Conservation (phyloP, 2,113 vertebrate genomes). For the Xiphophorus maculatus region DNA sequence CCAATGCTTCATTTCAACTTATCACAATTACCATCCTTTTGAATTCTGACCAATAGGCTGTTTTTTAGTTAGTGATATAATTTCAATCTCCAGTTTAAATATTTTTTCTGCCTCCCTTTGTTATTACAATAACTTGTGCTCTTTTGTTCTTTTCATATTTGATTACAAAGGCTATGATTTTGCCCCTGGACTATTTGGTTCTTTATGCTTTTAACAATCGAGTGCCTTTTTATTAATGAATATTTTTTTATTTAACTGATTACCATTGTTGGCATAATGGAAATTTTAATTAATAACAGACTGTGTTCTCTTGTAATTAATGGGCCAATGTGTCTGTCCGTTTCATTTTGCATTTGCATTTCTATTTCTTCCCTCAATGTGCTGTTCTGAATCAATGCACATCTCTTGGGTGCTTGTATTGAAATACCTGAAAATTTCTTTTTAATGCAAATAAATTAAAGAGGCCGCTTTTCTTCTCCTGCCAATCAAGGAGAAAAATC, state of each 20-base stretch:
- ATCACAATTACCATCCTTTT: slow-evolving; percentile 14
- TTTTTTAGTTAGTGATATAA: slow-evolving; percentile 13
- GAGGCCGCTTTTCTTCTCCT: neutral
- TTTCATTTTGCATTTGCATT: slow-evolving; percentile 51
- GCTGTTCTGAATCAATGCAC: slow-evolving; percentile 43
- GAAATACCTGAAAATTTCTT: slow-evolving; percentile 25
- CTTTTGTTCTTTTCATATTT: slow-evolving; percentile 1
- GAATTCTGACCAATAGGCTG: neutral
- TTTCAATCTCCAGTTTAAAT: neutral
- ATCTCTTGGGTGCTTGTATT: slow-evolving; percentile 33
- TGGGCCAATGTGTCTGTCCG: slow-evolving; percentile 38
- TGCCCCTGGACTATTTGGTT: slow-evolving; percentile 22
- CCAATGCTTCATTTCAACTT: slow-evolving; percentile 45
- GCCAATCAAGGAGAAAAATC: slow-evolving; percentile 24
- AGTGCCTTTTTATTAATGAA: slow-evolving; percentile 50
- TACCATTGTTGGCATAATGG: slow-evolving; percentile 75
- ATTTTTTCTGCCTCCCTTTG: neutral
- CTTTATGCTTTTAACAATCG: slow-evolving; percentile 50
- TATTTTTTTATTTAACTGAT: slow-evolving; percentile 68
- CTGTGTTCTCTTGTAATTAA: slow-evolving; percentile 66
- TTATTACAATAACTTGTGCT: slow-evolving; percentile 1
- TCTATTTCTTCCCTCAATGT: slow-evolving; percentile 54
- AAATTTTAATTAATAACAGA: slow-evolving; percentile 79
- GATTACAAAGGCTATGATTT: slow-evolving; percentile 12
- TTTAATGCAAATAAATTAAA: slow-evolving; percentile 14